A percentile compares a stretch with the other conserved stretches of the same genome.
Evolutionary conservation across 2,888 invertebrate species (phyloP).

Genomic region (Thysanoteuthis rhombus): DNA sequence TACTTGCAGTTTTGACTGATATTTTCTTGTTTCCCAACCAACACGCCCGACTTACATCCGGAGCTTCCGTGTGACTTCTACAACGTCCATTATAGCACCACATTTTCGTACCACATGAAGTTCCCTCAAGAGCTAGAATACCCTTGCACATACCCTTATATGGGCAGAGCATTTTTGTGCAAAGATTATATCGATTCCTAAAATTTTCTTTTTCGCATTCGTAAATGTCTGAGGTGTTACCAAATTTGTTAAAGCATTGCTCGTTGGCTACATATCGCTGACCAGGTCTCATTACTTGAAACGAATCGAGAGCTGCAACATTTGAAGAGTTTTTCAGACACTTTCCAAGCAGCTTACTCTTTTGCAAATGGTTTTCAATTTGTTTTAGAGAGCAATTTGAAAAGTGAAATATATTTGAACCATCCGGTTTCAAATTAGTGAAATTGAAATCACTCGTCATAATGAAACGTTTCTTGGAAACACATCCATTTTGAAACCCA

Average conservation of each 20-base stretch:
- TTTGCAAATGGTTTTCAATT: not conserved
- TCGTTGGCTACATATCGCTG: not conserved
- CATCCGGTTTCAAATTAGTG: not conserved
- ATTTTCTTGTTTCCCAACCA: not conserved
- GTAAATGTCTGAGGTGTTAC: not conserved
- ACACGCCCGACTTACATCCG: not conserved
- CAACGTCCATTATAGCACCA: not conserved
- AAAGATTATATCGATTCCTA: not conserved
- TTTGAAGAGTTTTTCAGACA: not conserved
- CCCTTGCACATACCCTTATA: not conserved
- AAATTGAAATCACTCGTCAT: not conserved
- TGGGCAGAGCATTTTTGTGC: not conserved
- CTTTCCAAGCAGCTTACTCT: not conserved
- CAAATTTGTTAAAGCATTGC: not conserved
- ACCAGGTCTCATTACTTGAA: not conserved
- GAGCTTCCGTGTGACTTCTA: not conserved
- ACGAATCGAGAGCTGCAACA: not conserved
- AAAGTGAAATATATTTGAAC: not conserved
- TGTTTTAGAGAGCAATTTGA: not conserved
- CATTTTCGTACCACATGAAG: slow-evolving; percentile 21
- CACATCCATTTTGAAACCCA: not conserved
- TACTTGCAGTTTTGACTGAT: not conserved
- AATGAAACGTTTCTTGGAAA: not conserved
- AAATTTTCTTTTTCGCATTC: slow-evolving; percentile 1
- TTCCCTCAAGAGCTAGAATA: not conserved